phyloP scores from a whole-genome alignment of 2,113 vertebrate genomes.

The Miniopterus natalensis region DNA sequence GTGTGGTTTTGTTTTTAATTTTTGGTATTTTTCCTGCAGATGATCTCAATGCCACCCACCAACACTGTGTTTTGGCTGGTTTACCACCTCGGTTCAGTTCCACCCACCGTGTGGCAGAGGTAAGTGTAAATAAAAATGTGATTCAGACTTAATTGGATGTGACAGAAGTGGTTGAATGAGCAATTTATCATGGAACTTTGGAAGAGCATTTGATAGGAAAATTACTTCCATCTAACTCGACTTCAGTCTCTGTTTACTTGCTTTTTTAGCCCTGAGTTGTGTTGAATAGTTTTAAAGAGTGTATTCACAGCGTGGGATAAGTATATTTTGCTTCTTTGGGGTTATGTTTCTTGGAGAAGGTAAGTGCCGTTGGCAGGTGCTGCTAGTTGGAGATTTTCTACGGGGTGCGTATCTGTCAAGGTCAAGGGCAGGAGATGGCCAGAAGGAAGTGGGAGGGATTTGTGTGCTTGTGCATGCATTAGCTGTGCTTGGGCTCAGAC shows the following conservation, averaged over 20 bases:
- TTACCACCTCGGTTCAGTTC: conserved; percentile 96
- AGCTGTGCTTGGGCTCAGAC: background rate
- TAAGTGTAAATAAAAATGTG: conserved; percentile 85
- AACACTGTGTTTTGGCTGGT: conserved; percentile 96
- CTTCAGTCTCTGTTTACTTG: conserved; percentile 53
- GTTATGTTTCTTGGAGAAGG: conserved; percentile 49
- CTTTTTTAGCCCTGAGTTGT: conserved; percentile 35
- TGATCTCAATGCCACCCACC: conserved; percentile 96
- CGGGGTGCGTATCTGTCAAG: conserved; percentile 17
- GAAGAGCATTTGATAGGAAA: conserved; percentile 69
- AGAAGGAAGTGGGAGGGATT: background rate
- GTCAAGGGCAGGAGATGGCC: conserved; percentile 18
- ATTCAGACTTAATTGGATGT: background rate
- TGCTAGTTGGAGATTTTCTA: conserved; percentile 48
- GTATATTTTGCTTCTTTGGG: conserved; percentile 56
- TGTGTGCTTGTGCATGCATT: background rate
- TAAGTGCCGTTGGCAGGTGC: conserved; percentile 29
- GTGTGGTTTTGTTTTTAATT: background rate
- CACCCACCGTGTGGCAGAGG: conserved; percentile 97
- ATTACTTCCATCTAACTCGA: conserved; percentile 64
- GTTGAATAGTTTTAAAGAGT: conserved; percentile 33
- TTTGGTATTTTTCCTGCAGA: conserved; percentile 89
- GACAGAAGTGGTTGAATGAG: conserved; percentile 51
- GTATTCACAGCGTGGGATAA: background rate
- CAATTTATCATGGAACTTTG: conserved; percentile 61